These are phyloP conservation scores for Cremastinae sp. DNA, from an alignment of 2,888 invertebrate species.

Conservation along the genomic window DNA sequence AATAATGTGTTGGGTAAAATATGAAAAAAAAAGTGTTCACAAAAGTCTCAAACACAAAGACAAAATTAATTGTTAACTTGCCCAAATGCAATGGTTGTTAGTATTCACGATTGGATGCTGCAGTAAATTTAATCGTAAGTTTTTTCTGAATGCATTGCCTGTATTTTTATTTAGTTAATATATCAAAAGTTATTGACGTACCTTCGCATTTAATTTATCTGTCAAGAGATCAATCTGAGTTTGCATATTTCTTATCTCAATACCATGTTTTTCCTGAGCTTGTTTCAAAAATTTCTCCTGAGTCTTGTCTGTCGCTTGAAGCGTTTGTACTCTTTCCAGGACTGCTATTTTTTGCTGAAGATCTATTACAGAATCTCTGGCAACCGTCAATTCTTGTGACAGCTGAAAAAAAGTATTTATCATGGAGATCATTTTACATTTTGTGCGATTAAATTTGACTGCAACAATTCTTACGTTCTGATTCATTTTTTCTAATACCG, in stretches of 20 bases:
- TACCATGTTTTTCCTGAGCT: slow-evolving; percentile 81
- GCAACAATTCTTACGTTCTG: slow-evolving; percentile 68
- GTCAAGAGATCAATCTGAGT: slow-evolving; percentile 80
- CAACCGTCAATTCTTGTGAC: slow-evolving; percentile 71
- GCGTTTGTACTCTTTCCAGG: slow-evolving; percentile 73
- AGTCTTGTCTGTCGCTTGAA: slow-evolving; percentile 73
- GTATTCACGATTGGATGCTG: slow-evolving; percentile 69
- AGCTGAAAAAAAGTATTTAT: slow-evolving; percentile 64
- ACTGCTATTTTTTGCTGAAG: slow-evolving; percentile 75
- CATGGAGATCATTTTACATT: neutral
- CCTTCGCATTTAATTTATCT: slow-evolving; percentile 78
- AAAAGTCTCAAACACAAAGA: slow-evolving; percentile 21
- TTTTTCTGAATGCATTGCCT: slow-evolving; percentile 11
- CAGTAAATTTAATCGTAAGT: slow-evolving; percentile 59
- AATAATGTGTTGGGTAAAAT: neutral
- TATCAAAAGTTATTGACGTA: slow-evolving; percentile 57
- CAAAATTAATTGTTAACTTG: slow-evolving; percentile 64
- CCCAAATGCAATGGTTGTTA: slow-evolving; percentile 67
- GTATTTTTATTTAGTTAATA: slow-evolving; percentile 1
- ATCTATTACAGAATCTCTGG: slow-evolving; percentile 72
- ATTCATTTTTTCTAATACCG: slow-evolving; percentile 74
- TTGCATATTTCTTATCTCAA: slow-evolving; percentile 81
- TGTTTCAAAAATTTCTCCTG: slow-evolving; percentile 80
- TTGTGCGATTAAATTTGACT: neutral
- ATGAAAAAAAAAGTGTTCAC: neutral